These are phyloP conservation scores for Tricholauxania praeusta DNA, from an alignment of 2,888 invertebrate genomes.

Conservation along the genomic window DNA sequence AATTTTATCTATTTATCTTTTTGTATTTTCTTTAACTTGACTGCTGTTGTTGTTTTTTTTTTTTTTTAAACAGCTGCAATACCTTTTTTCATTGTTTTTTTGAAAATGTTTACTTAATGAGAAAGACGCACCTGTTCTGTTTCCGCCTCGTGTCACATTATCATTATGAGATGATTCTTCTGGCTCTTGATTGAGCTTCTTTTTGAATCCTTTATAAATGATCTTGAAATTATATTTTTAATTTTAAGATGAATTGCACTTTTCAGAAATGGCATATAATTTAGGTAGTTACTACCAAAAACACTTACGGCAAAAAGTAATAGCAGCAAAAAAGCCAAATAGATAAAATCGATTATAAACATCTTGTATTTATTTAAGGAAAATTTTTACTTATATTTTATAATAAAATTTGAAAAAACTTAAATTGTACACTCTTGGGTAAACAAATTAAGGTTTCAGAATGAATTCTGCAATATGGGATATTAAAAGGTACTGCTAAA, in stretches of 20 bases:
- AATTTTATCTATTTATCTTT: too few species aligned
- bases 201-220: conserved; percentile 46
- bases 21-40: too few species aligned
- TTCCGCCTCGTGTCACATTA: conserved; percentile 39
- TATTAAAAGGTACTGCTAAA: not conserved
- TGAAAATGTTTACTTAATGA: conserved; percentile 2
- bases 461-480: not conserved
- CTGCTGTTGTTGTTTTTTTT: too few species aligned
- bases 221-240: conserved; percentile 38
- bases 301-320: conserved; percentile 55
- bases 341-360: conserved; percentile 53
- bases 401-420: not conserved
- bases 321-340: conserved; percentile 51
- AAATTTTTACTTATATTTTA: not conserved
- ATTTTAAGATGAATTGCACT: not conserved
- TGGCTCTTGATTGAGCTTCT: conserved; percentile 29
- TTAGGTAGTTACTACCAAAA: not conserved
- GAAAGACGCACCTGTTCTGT: conserved; percentile 40
- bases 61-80: too few species aligned
- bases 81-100: too few species aligned
- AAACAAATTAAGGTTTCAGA: not conserved
- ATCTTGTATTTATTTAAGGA: conserved; percentile 41
- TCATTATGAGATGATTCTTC: conserved; percentile 33
- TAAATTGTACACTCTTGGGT: not conserved
- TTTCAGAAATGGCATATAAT: not conserved